These are phyloP conservation scores for Chrysodeixis includens DNA, from an alignment of 2,888 invertebrate genomes.

Conservation along the genomic window DNA sequence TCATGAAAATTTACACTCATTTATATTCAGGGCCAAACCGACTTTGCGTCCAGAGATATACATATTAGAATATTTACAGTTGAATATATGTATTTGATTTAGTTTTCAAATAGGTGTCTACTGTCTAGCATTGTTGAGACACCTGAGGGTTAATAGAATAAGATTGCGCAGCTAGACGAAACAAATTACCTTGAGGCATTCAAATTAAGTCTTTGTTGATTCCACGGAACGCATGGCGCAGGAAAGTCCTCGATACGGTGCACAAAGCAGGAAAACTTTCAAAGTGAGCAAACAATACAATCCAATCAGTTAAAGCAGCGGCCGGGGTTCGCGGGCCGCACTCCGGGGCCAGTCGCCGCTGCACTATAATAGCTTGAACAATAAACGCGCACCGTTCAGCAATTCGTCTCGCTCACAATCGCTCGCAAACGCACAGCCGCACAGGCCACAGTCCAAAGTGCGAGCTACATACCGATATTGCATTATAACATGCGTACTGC, in stretches of 20 bases:
- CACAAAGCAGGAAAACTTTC: slow-evolving; percentile 32
- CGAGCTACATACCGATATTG: slow-evolving; percentile 45
- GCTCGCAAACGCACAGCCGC: slow-evolving; percentile 28
- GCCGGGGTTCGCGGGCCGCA: slow-evolving; percentile 34
- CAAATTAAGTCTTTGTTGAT: slow-evolving; percentile 33
- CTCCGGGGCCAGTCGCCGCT: background rate
- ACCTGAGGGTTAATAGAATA: too few relatives aligned
- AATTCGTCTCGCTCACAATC: slow-evolving; percentile 49
- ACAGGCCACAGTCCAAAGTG: slow-evolving; percentile 60
- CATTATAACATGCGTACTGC: slow-evolving; percentile 39
- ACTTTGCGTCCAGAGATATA: background rate
- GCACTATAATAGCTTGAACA: slow-evolving; percentile 48
- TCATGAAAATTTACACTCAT: background rate
- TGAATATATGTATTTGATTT: background rate
- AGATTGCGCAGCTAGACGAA: slow-evolving; percentile 26
- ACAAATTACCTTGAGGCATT: slow-evolving; percentile 51
- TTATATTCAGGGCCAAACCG: background rate
- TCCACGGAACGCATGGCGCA: slow-evolving; percentile 26
- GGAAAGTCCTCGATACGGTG: slow-evolving; percentile 51
- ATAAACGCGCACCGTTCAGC: slow-evolving; percentile 43
- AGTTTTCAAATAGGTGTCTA: background rate
- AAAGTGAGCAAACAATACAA: slow-evolving; percentile 53
- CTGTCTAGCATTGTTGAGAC: too few relatives aligned
- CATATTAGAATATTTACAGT: background rate
- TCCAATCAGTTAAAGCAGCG: slow-evolving; percentile 54